Conservation (phyloP, 1,140 invertebrate species). For the Mylabris phalerata region DNA sequence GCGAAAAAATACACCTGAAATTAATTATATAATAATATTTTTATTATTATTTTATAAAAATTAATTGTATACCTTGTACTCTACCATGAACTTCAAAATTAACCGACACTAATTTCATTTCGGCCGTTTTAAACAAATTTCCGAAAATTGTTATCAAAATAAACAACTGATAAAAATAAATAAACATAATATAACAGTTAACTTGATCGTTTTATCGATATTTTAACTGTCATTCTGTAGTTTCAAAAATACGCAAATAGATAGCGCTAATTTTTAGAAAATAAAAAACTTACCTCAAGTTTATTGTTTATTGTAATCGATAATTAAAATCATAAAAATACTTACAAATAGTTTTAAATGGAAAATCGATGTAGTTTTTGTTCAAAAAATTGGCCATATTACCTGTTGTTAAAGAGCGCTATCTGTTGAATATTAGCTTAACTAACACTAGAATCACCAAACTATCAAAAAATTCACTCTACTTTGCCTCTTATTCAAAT, state of each 20-base stretch:
- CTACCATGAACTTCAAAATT: conserved; percentile 58
- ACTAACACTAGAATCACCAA: too few relatives aligned
- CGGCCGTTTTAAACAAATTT: neutral
- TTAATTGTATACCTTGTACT: conserved; percentile 49
- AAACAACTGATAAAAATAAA: neutral
- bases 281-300: too few relatives aligned
- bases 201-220: neutral
- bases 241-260: neutral
- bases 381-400: too few relatives aligned
- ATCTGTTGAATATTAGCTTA: too few relatives aligned
- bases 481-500: too few relatives aligned
- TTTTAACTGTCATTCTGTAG: neutral
- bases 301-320: too few relatives aligned
- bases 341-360: too few relatives aligned
- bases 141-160: neutral
- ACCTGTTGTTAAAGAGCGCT: too few relatives aligned
- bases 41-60: neutral
- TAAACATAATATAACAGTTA: neutral
- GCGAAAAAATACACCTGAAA: conserved; percentile 55
- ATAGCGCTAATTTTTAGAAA: neutral
- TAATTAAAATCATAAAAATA: too few relatives aligned
- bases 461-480: too few relatives aligned
- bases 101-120: conserved; percentile 39
- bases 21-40: conserved; percentile 6
- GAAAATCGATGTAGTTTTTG: too few relatives aligned